phyloP scores from a whole-genome alignment of 2,888 invertebrate species.

The Merodon equestris region DNA sequence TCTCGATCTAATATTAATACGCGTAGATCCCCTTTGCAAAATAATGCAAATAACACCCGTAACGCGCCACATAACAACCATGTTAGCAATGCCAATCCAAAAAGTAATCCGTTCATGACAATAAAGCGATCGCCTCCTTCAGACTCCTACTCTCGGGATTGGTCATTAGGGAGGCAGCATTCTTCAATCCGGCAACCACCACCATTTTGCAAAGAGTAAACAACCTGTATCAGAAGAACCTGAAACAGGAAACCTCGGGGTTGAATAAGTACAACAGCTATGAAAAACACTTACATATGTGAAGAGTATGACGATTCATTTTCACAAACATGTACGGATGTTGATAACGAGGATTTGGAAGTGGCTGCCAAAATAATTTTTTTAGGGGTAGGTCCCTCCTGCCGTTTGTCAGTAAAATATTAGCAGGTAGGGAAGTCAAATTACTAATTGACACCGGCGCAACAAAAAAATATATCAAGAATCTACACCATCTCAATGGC shows the following conservation, averaged over 20 bases:
- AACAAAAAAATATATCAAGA: slow-evolving; percentile 53
- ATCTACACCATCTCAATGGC: slow-evolving; percentile 29
- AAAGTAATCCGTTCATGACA: not conserved
- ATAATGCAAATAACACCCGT: not conserved
- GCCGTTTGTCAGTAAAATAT: slow-evolving; percentile 20
- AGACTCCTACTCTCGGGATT: not conserved
- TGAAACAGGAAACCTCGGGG: not conserved
- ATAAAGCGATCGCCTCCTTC: not conserved
- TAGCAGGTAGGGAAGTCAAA: slow-evolving; percentile 41
- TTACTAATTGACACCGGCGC: slow-evolving; percentile 26
- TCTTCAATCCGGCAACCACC: slow-evolving; percentile 7
- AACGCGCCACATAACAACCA: not conserved
- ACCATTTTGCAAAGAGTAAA: slow-evolving; percentile 38
- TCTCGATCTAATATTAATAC: not conserved
- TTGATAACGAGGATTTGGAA: not conserved
- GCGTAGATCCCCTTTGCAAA: slow-evolving; percentile 4
- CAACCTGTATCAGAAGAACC: slow-evolving; percentile 11
- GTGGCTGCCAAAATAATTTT: slow-evolving; percentile 1
- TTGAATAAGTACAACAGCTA: not conserved
- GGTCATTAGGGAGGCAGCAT: not conserved
- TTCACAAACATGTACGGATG: not conserved
- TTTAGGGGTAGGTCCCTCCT: slow-evolving; percentile 36
- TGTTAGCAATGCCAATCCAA: not conserved
- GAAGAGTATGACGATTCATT: not conserved
- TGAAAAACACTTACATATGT: not conserved